Base-by-base conservation (phyloP, 2,888 invertebrate species). In the Tiliacea citrago region DNA sequence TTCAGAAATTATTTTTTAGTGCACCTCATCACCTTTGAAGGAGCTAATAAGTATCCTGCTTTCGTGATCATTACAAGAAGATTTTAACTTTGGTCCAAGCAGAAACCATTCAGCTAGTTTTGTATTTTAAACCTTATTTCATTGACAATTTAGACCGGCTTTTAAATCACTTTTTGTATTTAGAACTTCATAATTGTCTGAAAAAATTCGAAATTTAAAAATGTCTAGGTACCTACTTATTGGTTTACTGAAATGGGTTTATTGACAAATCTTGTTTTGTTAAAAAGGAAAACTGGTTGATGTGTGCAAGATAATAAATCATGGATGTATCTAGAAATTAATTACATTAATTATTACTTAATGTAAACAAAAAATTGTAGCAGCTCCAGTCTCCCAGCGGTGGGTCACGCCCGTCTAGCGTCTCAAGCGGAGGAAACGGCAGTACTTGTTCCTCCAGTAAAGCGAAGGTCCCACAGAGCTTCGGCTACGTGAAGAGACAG, bases 401-500 rank as follows among this genome's bases (percentile, higher is more conserved):
- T 21, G 91, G 92, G 2, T 94, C 96, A 12, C 93, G 96, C 0
- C 96, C 96, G 60, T 94, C 96, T 45, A 94, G 95, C 88, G 96
- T 94, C 21, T 94, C 96, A 10, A 95, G 95, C 68, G 97, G 97
- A 78, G 97, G 97, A 7, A 97, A 97, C 73, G 97, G 97, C 77
- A 96, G 96, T 84, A 93, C 88, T 74, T 96, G 97, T 89, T 97
- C 97, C 12, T 97, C 97, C 39, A 94, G 97, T 84, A 97, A 97
- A 88, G 97, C 97, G 57, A 98, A 98, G 93, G 98, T 98, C 21
- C 98, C 98, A 13, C 98, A 98, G 88, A 98, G 97, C 93, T 98
- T 98, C 90, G 98, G 98, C 69, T 98, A 98, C 92, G 98, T 98
- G 63, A 98, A 98, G 91, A 97, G 98, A 88, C 97, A 97, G 79